Evolutionary conservation across 2,113 vertebrate species (phyloP).

Genomic region (Muntiacus reevesi): DNA sequence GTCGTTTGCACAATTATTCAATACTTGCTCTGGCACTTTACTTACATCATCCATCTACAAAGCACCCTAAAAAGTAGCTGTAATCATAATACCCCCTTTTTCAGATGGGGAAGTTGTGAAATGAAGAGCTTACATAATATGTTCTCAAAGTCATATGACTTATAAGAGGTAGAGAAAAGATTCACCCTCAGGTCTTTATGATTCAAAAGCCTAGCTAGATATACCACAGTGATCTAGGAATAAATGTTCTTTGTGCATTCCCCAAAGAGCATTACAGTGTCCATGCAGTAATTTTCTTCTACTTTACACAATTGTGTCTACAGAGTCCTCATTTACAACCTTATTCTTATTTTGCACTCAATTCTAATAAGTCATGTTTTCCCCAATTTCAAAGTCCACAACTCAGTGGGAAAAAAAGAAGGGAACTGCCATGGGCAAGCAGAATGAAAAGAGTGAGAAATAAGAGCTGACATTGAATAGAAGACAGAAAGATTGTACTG

Average conservation of each 20-base stretch:
- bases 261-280: background rate
- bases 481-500: background rate
- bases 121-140: background rate
- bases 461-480: background rate
- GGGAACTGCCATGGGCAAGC: background rate
- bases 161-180: background rate
- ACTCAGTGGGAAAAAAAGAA: background rate
- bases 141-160: background rate
- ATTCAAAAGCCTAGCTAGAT: background rate
- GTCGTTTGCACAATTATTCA: background rate
- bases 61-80: background rate
- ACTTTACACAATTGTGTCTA: background rate
- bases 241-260: background rate
- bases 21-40: background rate
- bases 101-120: background rate
- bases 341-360: background rate
- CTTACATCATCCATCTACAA: background rate
- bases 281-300: background rate
- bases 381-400: background rate
- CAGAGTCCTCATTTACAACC: background rate
- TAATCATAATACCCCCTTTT: background rate
- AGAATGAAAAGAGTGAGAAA: background rate
- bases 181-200: background rate
- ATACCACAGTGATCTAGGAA: background rate
- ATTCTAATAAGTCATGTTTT: background rate